Percentiles rank a stretch among this genome's conserved stretches.
phyloP scores from a whole-genome alignment of 2,888 invertebrate species.

The Drosophila phalerata region DNA sequence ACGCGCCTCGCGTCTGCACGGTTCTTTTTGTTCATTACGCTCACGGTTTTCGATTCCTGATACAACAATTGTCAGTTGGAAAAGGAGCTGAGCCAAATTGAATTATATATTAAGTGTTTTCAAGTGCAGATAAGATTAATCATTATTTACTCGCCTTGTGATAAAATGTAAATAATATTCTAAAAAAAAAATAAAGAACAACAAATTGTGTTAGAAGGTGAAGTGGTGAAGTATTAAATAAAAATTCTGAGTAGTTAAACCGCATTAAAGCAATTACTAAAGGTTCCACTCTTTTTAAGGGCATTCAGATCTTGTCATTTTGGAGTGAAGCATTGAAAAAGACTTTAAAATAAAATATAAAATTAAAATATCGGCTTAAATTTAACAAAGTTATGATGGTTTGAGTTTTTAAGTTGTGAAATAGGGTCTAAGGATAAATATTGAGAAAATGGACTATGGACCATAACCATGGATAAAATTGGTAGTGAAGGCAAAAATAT shows the following conservation, averaged over 20 bases:
- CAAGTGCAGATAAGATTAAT: conserved; percentile 42
- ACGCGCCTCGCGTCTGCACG: conserved; percentile 60
- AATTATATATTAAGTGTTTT: conserved; percentile 35
- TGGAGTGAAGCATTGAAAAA: neutral
- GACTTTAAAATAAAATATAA: no score
- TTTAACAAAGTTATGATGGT: no score
- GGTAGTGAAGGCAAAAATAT: no score
- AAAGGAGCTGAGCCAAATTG: conserved; percentile 36
- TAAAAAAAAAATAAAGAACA: conserved; percentile 19
- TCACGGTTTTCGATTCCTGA: neutral
- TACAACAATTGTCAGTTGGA: neutral
- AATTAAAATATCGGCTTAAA: no score
- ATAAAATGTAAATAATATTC: conserved; percentile 55
- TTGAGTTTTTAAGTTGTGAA: no score
- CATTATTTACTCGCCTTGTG: conserved; percentile 10
- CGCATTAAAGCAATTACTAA: neutral
- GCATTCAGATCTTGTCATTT: neutral
- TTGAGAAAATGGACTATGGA: no score
- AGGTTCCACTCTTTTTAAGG: neutral
- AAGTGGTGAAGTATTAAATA: conserved; percentile 20
- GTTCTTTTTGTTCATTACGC: conserved; percentile 41
- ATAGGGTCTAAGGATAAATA: no score
- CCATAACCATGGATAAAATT: no score
- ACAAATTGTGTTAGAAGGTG: conserved; percentile 12
- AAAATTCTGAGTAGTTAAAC: conserved; percentile 4